These are phyloP conservation scores for Diphyllodes magnificus DNA, from an alignment of 2,113 vertebrate genomes.

Conservation along the genomic window DNA sequence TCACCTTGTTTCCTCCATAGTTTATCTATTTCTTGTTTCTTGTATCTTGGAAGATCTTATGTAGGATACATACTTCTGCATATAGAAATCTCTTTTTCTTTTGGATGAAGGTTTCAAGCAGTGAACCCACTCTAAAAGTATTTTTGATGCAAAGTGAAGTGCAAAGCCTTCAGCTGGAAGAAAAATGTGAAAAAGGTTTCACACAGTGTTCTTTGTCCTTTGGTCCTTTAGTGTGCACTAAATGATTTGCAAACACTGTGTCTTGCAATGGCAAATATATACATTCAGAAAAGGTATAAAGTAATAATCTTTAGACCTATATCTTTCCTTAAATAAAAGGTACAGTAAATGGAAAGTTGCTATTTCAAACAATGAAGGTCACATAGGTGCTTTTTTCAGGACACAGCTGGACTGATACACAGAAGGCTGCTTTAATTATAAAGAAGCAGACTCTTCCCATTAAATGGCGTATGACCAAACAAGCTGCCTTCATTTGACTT, in stretches of 20 bases:
- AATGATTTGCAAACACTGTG: slow-evolving; percentile 26
- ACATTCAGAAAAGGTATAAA: not conserved
- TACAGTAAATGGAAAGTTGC: not conserved
- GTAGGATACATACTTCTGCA: not conserved
- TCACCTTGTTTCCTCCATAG: not conserved
- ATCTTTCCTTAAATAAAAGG: not conserved
- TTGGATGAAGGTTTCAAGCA: not conserved
- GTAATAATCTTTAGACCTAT: not conserved
- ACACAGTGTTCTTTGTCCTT: not conserved
- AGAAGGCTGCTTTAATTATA: slow-evolving; percentile 70
- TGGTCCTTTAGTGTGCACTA: not conserved
- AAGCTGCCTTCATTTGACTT: slow-evolving; percentile 70
- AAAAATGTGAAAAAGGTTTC: not conserved
- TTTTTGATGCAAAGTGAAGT: not conserved
- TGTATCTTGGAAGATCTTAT: not conserved
- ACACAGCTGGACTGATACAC: not conserved
- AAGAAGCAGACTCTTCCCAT: slow-evolving; percentile 68
- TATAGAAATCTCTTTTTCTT: not conserved
- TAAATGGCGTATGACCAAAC: slow-evolving; percentile 74
- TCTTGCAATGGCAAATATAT: not conserved
- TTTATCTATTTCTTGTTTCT: not conserved
- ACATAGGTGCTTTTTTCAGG: not conserved
- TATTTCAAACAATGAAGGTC: not conserved
- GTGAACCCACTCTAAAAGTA: not conserved
- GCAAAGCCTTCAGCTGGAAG: not conserved